phyloP scores from a whole-genome alignment of 1,140 invertebrate species.

The Drosophila funebris region DNA sequence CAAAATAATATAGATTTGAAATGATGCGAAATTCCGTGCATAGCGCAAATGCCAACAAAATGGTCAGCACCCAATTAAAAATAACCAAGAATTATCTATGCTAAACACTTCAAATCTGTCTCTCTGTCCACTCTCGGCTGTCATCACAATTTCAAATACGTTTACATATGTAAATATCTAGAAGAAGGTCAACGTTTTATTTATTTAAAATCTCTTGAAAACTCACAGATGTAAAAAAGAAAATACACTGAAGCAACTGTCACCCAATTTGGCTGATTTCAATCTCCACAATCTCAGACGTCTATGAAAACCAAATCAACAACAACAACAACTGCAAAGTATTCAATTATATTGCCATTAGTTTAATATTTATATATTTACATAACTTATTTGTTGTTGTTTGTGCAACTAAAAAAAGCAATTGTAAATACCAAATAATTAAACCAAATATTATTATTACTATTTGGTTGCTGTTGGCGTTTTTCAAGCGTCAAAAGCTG shows the following conservation, averaged over 20 bases:
- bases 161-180: neutral
- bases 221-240: neutral
- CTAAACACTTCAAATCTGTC: constrained; percentile 6
- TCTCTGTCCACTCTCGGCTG: constrained; percentile 1
- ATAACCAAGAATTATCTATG: constrained; percentile 32
- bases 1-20: constrained; percentile 11
- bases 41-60: constrained; percentile 17
- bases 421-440: constrained; percentile 25
- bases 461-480: constrained; percentile 1
- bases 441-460: constrained; percentile 9
- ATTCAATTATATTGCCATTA: constrained; percentile 7
- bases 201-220: constrained; percentile 3
- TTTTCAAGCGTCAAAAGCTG: neutral
- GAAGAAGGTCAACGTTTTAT: constrained; percentile 40
- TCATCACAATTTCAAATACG: constrained; percentile 13
- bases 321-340: neutral
- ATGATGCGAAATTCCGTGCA: constrained; percentile 27
- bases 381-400: constrained; percentile 1
- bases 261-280: constrained; percentile 21
- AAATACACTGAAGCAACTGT: constrained; percentile 14
- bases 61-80: constrained; percentile 32
- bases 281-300: constrained; percentile 3
- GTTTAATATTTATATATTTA: constrained; percentile 10
- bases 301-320: too few relatives aligned
- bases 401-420: constrained; percentile 1